Evolutionary conservation across 2,888 invertebrate genomes (phyloP).

Genomic region (Strigamia transsilvanica): DNA sequence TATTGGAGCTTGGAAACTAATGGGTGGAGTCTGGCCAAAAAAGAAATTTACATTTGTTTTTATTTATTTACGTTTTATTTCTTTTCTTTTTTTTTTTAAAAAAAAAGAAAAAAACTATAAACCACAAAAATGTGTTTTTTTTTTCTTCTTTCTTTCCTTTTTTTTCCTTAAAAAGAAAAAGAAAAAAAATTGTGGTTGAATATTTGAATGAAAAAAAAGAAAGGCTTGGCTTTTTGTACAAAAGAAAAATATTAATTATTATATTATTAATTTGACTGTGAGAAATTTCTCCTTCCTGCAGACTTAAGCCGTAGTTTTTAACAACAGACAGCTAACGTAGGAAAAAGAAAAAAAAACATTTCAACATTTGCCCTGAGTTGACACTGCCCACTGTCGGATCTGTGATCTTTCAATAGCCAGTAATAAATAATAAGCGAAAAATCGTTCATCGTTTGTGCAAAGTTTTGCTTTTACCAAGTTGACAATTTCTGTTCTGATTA

Average conservation of each 20-base stretch:
- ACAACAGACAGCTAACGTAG: constrained; percentile 30
- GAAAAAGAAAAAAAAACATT: constrained; percentile 19
- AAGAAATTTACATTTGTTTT: constrained; percentile 15
- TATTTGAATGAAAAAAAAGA: not conserved
- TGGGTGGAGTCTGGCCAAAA: constrained; percentile 35
- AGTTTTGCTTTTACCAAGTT: constrained; percentile 24
- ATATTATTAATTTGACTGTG: constrained; percentile 43
- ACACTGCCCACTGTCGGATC: constrained; percentile 52
- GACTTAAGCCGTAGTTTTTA: constrained; percentile 18
- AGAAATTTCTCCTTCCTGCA: constrained; percentile 11
- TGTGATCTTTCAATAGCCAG: constrained; percentile 53
- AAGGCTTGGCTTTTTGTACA: constrained; percentile 41
- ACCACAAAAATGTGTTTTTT: not conserved
- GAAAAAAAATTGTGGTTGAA: not conserved
- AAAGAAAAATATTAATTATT: constrained; percentile 40
- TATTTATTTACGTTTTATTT: constrained; percentile 26
- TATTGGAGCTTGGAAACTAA: not conserved
- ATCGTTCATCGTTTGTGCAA: constrained; percentile 32
- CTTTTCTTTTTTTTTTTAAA: not conserved
- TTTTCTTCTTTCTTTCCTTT: not conserved
- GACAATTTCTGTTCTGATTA: not conserved
- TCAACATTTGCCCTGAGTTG: constrained; percentile 49
- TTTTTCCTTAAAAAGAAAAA: not conserved
- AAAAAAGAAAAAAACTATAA: not conserved
- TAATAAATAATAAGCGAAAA: constrained; percentile 49